Conservation (phyloP, 2,888 invertebrate species). For the Drosophila mulleri region DNA sequence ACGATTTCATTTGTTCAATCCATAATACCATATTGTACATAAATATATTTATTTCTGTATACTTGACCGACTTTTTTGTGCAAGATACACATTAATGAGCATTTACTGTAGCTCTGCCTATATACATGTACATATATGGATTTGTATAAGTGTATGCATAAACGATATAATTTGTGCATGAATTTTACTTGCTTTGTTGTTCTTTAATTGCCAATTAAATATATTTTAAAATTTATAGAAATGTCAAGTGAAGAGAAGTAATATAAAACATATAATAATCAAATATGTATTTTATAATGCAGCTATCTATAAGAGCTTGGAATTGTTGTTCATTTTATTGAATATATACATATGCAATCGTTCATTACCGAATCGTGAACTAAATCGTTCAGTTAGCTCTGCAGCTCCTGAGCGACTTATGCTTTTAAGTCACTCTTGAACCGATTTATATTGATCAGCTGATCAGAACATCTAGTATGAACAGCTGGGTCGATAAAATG, state of each 20-base stretch:
- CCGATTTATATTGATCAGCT: background rate
- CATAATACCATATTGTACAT: constrained; percentile 22
- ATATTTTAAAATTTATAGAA: background rate
- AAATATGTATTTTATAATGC: background rate
- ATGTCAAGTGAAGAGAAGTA: background rate
- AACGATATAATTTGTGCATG: constrained; percentile 35
- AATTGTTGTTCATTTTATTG: background rate
- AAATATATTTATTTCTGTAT: constrained; percentile 37
- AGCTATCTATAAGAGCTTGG: background rate
- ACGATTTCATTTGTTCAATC: constrained; percentile 62
- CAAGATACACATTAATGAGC: constrained; percentile 8
- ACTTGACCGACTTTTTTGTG: constrained; percentile 70
- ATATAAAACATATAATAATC: background rate
- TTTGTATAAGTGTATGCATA: constrained; percentile 5
- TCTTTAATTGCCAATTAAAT: constrained; percentile 5
- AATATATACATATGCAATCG: background rate
- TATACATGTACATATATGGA: constrained; percentile 5
- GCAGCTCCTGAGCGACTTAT: background rate
- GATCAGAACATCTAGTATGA: background rate
- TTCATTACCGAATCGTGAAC: background rate
- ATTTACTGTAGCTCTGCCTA: constrained; percentile 21
- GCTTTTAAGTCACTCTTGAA: background rate
- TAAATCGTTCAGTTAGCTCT: background rate
- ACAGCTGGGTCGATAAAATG: background rate
- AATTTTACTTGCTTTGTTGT: constrained; percentile 10